Base-by-base conservation (phyloP, 2,113 vertebrate species). In the Chinchilla lanigera region DNA sequence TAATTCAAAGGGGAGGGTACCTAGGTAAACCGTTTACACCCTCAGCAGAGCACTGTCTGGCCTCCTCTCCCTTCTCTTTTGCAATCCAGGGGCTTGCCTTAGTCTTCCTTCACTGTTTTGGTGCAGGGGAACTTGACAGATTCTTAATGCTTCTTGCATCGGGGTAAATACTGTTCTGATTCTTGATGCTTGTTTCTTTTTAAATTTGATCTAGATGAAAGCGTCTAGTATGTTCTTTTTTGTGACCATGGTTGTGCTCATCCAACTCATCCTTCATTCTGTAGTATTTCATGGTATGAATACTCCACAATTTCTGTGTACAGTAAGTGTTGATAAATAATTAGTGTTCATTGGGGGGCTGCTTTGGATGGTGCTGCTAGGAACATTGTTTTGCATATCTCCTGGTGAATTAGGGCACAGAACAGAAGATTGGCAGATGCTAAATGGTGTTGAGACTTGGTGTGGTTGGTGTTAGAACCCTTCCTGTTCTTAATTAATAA, bases 91-190 rank as follows among this genome's bases (percentile, higher is more conserved):
- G n/a, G n/a, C n/a, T n/a, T n/a, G n/a, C n/a, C n/a, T n/a, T n/a
- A n/a, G n/a, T n/a, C n/a, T n/a, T n/a, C n/a, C n/a, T n/a, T n/a
- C n/a, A n/a, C n/a, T n/a, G n/a, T n/a, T n/a, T n/a, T n/a, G n/a
- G n/a, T n/a, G n/a, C n/a, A n/a, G n/a, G n/a, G n/a, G n/a, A n/a
- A n/a, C n/a, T n/a, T n/a, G n/a, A n/a, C n/a, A n/a, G n/a, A n/a
- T n/a, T n/a, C n/a, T n/a, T n/a, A n/a, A n/a, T n/a, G n/a, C n/a
- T n/a, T 28, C 69, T n/a, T 71, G 4, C 26, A 13, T 16, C 38
- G 81, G 73, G 30, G 52, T 93, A 77, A 83, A 30, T 33, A 83
- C 3, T 75, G 7, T 94, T 97, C 35, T 93, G 83, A 86, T 16
- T 93, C 89, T 60, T 82, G 65, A 91, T 85, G 38, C 30, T 77